phyloP scores from a whole-genome alignment of 1,140 invertebrate species.

The Anoplophora glabripennis region DNA sequence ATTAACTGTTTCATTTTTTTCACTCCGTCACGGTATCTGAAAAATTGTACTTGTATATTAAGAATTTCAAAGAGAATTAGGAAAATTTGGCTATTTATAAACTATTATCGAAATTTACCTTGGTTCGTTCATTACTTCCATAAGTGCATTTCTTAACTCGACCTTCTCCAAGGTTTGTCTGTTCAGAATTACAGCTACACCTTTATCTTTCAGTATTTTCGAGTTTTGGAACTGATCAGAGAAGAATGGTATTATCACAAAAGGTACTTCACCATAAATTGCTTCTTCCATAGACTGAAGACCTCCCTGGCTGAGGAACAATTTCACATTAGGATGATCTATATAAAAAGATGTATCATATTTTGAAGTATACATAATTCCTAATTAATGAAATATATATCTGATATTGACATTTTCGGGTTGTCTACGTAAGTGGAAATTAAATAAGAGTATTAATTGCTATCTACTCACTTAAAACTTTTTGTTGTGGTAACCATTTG shows the following conservation, averaged over 20 bases:
- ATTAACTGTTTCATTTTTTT: no score
- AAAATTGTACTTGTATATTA: no score
- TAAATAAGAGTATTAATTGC: no score
- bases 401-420: no score
- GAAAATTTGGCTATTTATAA: no score
- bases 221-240: slow-evolving; percentile 43
- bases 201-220: slow-evolving; percentile 21
- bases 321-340: slow-evolving; percentile 47
- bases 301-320: slow-evolving; percentile 55
- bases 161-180: neutral
- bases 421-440: no score
- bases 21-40: no score
- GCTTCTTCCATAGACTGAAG: slow-evolving; percentile 53
- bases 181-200: slow-evolving; percentile 31
- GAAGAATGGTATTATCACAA: slow-evolving; percentile 50
- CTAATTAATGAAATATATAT: no score
- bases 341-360: neutral
- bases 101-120: neutral
- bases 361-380: no score
- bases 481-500: no score
- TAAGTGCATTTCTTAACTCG: neutral
- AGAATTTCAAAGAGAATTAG: no score
- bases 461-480: no score
- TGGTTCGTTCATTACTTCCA: slow-evolving; percentile 4
- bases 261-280: slow-evolving; percentile 51